Conservation (phyloP, 2,888 invertebrate species). For the Aplocera efformata region DNA sequence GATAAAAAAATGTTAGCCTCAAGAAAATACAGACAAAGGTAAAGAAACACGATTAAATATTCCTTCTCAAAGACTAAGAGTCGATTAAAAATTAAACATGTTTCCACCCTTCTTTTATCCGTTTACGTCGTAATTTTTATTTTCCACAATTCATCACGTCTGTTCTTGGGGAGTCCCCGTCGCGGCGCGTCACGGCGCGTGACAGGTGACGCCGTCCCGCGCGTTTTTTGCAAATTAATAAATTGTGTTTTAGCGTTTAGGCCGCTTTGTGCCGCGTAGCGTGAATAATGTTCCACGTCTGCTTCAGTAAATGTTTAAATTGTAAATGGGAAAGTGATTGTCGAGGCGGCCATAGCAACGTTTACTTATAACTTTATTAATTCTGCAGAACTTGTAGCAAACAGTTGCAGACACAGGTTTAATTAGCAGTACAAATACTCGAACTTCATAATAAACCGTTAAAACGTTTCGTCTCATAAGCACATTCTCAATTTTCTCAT, state of each 20-base stretch:
- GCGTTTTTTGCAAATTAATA: slow-evolving; percentile 57
- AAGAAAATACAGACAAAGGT: slow-evolving; percentile 19
- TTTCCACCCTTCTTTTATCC: slow-evolving; percentile 43
- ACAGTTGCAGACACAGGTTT: too few species aligned
- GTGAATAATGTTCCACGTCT: slow-evolving; percentile 36
- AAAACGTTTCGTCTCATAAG: neutral
- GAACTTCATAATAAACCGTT: neutral
- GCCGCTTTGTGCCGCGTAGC: slow-evolving; percentile 36
- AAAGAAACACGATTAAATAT: slow-evolving; percentile 35
- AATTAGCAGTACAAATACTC: too few species aligned
- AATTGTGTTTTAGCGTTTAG: slow-evolving; percentile 52
- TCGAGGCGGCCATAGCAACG: slow-evolving; percentile 18
- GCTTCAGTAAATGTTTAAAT: slow-evolving; percentile 30
- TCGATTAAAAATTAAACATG: slow-evolving; percentile 59
- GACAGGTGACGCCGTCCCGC: slow-evolving; percentile 52
- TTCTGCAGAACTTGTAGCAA: slow-evolving; percentile 8
- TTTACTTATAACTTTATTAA: slow-evolving; percentile 9
- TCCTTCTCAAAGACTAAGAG: slow-evolving; percentile 26
- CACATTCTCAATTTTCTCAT: slow-evolving; percentile 11
- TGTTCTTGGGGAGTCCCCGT: slow-evolving; percentile 41
- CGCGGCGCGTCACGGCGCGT: slow-evolving; percentile 49
- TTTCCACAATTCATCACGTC: slow-evolving; percentile 67
- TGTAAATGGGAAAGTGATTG: slow-evolving; percentile 29
- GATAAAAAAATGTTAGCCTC: neutral
- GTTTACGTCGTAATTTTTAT: slow-evolving; percentile 66